Conservation (phyloP, 2,888 invertebrate species). For the Orthosia gothica region DNA sequence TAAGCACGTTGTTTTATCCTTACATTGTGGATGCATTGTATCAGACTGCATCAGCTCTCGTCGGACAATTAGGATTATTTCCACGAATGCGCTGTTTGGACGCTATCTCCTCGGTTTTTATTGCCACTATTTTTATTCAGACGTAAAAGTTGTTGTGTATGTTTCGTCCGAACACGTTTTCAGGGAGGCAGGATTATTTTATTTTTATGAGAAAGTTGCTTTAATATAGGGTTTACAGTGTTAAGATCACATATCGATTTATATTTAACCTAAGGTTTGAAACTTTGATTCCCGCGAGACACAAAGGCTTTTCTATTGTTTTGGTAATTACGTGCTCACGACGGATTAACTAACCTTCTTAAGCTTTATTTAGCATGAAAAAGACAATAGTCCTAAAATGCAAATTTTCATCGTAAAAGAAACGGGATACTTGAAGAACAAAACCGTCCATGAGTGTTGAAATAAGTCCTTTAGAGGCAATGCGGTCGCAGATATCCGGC, state of each 20-base stretch:
- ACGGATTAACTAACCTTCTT: too few relatives aligned
- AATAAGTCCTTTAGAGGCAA: background rate
- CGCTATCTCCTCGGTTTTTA: slow-evolving; percentile 31
- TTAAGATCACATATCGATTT: too few relatives aligned
- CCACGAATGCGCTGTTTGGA: slow-evolving; percentile 28
- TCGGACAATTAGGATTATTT: slow-evolving; percentile 53
- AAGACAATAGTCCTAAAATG: too few relatives aligned
- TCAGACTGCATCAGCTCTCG: slow-evolving; percentile 31
- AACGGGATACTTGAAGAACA: background rate
- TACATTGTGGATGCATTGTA: slow-evolving; percentile 50
- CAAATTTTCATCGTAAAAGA: background rate
- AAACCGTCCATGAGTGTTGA: background rate
- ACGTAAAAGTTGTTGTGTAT: slow-evolving; percentile 14
- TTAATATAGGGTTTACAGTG: background rate
- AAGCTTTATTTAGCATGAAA: too few relatives aligned
- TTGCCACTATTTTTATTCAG: slow-evolving; percentile 23
- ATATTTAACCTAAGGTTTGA: too few relatives aligned
- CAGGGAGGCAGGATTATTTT: background rate
- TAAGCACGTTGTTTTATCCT: slow-evolving; percentile 20
- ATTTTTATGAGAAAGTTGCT: background rate
- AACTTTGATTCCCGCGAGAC: too few relatives aligned
- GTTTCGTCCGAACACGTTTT: background rate
- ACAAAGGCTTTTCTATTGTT: too few relatives aligned
- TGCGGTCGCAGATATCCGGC: too few relatives aligned
- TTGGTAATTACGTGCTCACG: too few relatives aligned